These are phyloP conservation scores for Sphaerodactylus townsendi DNA, from an alignment of 2,113 vertebrate species.

Conservation along the genomic window DNA sequence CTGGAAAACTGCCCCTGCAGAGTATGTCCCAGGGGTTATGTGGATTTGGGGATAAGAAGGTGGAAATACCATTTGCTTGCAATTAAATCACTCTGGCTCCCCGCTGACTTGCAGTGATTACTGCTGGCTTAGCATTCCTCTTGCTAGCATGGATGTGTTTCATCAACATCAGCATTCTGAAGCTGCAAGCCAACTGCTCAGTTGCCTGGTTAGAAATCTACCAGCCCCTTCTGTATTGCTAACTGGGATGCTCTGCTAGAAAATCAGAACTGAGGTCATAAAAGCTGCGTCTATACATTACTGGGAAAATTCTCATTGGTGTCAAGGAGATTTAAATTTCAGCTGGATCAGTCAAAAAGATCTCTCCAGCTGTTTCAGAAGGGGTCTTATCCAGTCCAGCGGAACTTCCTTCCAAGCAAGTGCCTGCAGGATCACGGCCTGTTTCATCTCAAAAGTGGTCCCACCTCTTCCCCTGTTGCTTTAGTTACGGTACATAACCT, in stretches of 20 bases:
- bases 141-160: neutral
- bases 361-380: neutral
- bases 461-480: neutral
- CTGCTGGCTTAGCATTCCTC: neutral
- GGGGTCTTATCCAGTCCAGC: neutral
- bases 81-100: neutral
- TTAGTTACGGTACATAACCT: neutral
- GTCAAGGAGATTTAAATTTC: neutral
- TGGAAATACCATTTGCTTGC: neutral
- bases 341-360: neutral
- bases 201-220: neutral
- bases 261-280: neutral
- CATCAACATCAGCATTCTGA: neutral
- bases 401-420: neutral
- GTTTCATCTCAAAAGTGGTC: neutral
- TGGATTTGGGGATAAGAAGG: neutral
- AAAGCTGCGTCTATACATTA: neutral
- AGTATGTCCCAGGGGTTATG: conserved; percentile 12
- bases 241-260: neutral
- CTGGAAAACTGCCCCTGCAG: neutral
- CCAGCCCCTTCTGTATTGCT: neutral
- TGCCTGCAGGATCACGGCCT: neutral
- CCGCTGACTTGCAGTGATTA: neutral
- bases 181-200: neutral
- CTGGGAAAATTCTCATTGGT: neutral